Evolutionary conservation across 2,113 vertebrate species (phyloP).

Genomic region (Rhinogobius similis): DNA sequence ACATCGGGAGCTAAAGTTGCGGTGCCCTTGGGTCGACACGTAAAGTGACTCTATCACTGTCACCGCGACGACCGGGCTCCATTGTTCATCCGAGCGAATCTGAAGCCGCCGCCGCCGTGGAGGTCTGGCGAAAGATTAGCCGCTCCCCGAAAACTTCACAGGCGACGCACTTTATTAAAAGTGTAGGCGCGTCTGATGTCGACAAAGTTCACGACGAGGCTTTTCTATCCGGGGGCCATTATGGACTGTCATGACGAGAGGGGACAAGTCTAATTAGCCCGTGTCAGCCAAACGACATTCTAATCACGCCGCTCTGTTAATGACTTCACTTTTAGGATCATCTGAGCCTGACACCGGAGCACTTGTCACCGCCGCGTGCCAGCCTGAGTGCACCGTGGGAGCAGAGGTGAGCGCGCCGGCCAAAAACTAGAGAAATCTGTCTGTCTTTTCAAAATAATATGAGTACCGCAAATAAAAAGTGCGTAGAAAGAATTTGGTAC

Average conservation of each 20-base stretch:
- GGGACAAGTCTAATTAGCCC: conserved; percentile 78
- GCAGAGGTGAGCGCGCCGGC: not conserved
- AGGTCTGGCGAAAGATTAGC: conserved; percentile 57
- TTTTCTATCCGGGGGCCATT: conserved; percentile 63
- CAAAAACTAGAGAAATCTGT: not conserved
- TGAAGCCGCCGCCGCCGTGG: conserved; percentile 52
- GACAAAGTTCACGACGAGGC: conserved; percentile 64
- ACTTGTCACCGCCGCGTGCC: conserved; percentile 59
- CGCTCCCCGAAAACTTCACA: conserved; percentile 49
- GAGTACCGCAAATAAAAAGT: not conserved
- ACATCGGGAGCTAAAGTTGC: conserved; percentile 43
- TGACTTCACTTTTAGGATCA: conserved; percentile 72
- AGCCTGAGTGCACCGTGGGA: conserved; percentile 50
- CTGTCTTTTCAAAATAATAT: not conserved
- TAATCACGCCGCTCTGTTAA: conserved; percentile 79
- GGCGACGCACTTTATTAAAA: conserved; percentile 71
- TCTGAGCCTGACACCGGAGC: conserved; percentile 61
- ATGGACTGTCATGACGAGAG: conserved; percentile 64
- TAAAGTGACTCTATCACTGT: conserved; percentile 54
- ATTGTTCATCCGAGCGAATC: conserved; percentile 48
- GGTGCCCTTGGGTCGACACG: conserved; percentile 34
- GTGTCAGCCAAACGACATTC: conserved; percentile 76
- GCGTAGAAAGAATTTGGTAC: no score
- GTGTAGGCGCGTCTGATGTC: conserved; percentile 41
- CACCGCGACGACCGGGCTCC: conserved; percentile 27